phyloP scores from a whole-genome alignment of 2,797 vertebrate species.

The Sitta carolinensis region DNA sequence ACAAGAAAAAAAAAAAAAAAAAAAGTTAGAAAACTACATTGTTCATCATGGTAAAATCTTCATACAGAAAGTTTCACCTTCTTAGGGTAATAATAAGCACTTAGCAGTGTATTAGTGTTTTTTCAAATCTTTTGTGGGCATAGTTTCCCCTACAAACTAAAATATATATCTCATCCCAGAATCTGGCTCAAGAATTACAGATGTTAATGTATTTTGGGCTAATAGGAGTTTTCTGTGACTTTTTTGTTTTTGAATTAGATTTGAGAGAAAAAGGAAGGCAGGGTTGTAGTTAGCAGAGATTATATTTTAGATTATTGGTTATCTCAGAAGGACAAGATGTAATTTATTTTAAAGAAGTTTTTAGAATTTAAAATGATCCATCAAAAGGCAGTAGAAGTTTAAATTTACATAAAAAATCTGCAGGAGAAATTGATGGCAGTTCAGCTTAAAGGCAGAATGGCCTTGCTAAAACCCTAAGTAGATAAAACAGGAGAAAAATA shows the following conservation, averaged over 20 bases:
- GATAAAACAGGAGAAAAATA: not conserved
- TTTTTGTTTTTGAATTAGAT: not conserved
- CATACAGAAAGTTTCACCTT: not conserved
- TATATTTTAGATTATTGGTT: not conserved
- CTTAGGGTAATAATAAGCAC: not conserved
- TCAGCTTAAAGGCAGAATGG: constrained; percentile 13
- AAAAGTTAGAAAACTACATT: not conserved
- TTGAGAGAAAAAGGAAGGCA: not conserved
- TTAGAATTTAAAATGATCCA: constrained; percentile 1
- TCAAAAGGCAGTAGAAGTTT: not conserved
- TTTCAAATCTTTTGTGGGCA: not conserved
- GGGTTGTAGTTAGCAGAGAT: not conserved
- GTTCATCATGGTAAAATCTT: not conserved
- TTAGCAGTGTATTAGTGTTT: not conserved
- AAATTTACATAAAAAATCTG: not conserved
- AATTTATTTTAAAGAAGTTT: constrained; percentile 3
- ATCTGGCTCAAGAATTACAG: not conserved
- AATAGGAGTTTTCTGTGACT: not conserved
- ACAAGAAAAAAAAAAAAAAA: not conserved
- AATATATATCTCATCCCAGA: not conserved
- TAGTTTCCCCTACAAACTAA: not conserved
- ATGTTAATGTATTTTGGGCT: not conserved
- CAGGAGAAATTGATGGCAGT: not conserved
- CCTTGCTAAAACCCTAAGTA: not conserved
- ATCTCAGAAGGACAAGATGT: not conserved